phyloP scores from a whole-genome alignment of 2,113 vertebrate genomes.

The Sminthopsis crassicaudata region DNA sequence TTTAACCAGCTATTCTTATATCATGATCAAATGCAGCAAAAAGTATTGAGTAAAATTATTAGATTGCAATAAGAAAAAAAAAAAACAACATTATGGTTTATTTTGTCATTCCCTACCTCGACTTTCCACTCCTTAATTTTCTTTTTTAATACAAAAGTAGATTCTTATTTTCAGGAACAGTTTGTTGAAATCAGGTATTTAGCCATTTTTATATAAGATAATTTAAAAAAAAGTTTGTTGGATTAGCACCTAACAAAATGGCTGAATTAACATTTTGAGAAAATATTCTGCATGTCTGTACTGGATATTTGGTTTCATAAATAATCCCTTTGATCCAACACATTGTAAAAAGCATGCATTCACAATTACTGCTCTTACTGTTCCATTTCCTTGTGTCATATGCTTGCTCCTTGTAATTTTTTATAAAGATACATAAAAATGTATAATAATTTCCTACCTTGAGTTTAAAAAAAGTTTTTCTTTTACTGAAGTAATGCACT shows the following conservation, averaged over 20 bases:
- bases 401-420: slow-evolving; percentile 89
- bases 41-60: slow-evolving; percentile 79
- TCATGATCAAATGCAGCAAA: slow-evolving; percentile 77
- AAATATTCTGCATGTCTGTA: slow-evolving; percentile 84
- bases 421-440: slow-evolving; percentile 88
- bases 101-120: slow-evolving; percentile 52
- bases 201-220: slow-evolving; percentile 72
- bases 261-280: slow-evolving; percentile 81
- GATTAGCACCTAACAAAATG: slow-evolving; percentile 82
- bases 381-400: slow-evolving; percentile 86
- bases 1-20: slow-evolving; percentile 78
- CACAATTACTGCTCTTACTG: slow-evolving; percentile 81
- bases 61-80: slow-evolving; percentile 84
- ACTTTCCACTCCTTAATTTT: slow-evolving; percentile 34
- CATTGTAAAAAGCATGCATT: slow-evolving; percentile 91
- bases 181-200: slow-evolving; percentile 84
- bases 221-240: slow-evolving; percentile 79
- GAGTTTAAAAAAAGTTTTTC: slow-evolving; percentile 84
- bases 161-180: slow-evolving; percentile 83
- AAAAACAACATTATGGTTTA: slow-evolving; percentile 65
- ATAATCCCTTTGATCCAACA: slow-evolving; percentile 81
- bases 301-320: slow-evolving; percentile 84
- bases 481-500: slow-evolving; percentile 69
- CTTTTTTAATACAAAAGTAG: slow-evolving; percentile 73
- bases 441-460: slow-evolving; percentile 87